A percentile compares a stretch with the other conserved stretches of the same genome.
These are phyloP conservation scores for Dasysyrphus tricinctus DNA, from an alignment of 2,888 invertebrate genomes.

Conservation along the genomic window DNA sequence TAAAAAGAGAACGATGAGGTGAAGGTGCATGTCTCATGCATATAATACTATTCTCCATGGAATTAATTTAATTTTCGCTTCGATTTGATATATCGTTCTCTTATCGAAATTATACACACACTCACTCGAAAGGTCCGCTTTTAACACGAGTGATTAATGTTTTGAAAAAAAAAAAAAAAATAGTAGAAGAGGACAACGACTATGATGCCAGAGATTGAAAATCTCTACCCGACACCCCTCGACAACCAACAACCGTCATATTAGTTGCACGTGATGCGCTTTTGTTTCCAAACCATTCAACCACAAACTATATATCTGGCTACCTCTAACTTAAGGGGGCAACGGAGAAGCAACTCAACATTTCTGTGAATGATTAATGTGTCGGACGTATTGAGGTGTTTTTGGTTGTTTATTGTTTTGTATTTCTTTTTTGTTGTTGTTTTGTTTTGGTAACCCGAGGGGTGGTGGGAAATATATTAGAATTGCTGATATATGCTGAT, in stretches of 20 bases:
- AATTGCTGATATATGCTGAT: slow-evolving; percentile 15
- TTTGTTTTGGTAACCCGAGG: not conserved
- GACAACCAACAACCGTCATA: slow-evolving; percentile 11
- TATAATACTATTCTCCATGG: slow-evolving; percentile 10
- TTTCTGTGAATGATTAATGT: slow-evolving; percentile 66
- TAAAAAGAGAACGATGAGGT: not conserved
- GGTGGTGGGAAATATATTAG: slow-evolving; percentile 12
- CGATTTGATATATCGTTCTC: slow-evolving; percentile 59
- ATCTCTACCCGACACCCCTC: slow-evolving; percentile 21
- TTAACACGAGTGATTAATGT: slow-evolving; percentile 69
- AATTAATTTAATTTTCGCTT: slow-evolving; percentile 68
- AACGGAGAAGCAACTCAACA: slow-evolving; percentile 20
- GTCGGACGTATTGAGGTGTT: slow-evolving; percentile 49
- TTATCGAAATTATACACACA: slow-evolving; percentile 30
- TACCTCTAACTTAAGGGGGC: not conserved
- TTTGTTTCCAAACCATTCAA: slow-evolving; percentile 37
- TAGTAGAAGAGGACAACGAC: not conserved
- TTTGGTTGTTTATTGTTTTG: slow-evolving; percentile 40
- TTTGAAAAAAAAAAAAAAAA: not conserved
- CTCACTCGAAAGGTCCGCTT: slow-evolving; percentile 33
- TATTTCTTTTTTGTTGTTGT: not conserved
- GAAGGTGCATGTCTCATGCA: slow-evolving; percentile 13
- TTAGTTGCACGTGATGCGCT: slow-evolving; percentile 50
- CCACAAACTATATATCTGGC: not conserved
- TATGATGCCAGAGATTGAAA: not conserved